Percentiles rank a stretch among this genome's conserved stretches.
Conservation (phyloP, 2,113 vertebrate species). For the Cyprinodon variegatus region DNA sequence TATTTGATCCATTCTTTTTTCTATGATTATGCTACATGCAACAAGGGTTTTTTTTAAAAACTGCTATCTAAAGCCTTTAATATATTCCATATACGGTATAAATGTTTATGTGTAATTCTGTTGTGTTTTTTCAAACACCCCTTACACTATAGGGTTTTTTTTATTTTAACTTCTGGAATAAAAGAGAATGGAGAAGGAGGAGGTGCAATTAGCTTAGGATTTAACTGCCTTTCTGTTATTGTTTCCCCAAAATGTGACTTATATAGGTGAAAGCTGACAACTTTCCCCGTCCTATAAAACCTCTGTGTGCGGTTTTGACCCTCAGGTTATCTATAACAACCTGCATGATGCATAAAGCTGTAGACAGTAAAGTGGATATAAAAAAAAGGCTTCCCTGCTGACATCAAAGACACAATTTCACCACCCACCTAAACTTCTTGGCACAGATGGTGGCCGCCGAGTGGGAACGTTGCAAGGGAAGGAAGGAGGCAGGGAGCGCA, state of each 20-base stretch:
- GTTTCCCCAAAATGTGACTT: neutral
- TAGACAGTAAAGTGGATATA: neutral
- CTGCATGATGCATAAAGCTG: neutral
- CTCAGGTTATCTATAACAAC: neutral
- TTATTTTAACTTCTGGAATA: neutral
- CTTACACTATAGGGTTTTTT: neutral
- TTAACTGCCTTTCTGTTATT: neutral
- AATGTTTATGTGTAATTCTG: too few relatives aligned
- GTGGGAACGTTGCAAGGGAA: conserved; percentile 79
- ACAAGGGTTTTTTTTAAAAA: too few relatives aligned
- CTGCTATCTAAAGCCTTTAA: too few relatives aligned
- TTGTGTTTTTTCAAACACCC: too few relatives aligned
- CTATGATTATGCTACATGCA: too few relatives aligned
- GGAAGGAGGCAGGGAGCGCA: conserved; percentile 80
- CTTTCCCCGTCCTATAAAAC: neutral
- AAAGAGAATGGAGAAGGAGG: neutral
- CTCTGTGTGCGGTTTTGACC: neutral
- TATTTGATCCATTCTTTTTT: too few relatives aligned
- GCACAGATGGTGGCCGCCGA: conserved; percentile 78
- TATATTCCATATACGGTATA: too few relatives aligned
- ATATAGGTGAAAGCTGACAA: neutral
- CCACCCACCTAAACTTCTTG: conserved; percentile 69
- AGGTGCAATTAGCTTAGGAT: neutral
- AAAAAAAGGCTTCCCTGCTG: neutral
- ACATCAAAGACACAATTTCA: neutral